Evolutionary conservation across 64 coral and sea anemone genomes (phyloP).

Genomic region (Montipora cactus): DNA sequence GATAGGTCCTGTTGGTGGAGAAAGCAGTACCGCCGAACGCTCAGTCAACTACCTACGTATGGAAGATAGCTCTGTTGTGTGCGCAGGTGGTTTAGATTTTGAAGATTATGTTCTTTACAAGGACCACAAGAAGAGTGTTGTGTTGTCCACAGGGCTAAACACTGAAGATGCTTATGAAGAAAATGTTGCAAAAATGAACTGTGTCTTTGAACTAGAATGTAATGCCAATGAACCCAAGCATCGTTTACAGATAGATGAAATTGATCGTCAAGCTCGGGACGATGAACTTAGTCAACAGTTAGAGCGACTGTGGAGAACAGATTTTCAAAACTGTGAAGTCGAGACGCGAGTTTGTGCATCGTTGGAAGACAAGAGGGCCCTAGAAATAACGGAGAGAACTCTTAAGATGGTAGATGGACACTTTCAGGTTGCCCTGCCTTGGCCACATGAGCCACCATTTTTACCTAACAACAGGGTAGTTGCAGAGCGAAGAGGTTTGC

Average conservation of each 20-base stretch:
- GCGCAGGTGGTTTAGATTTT: not conserved
- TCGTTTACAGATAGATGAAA: not conserved
- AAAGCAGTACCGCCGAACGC: not conserved
- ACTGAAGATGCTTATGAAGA: too few species aligned
- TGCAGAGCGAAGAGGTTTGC: too few species aligned
- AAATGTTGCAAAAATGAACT: not conserved
- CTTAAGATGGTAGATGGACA: too few species aligned
- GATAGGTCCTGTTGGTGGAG: slow-evolving; percentile 6
- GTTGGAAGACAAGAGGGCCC: too few species aligned
- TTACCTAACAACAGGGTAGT: too few species aligned
- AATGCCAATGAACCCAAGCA: not conserved
- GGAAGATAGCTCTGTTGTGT: not conserved
- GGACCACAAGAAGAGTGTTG: not conserved
- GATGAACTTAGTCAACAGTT: not conserved
- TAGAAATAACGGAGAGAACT: too few species aligned
- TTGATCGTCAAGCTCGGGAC: not conserved
- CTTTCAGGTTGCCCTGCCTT: too few species aligned
- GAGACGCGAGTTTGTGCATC: too few species aligned
- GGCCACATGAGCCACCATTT: too few species aligned
- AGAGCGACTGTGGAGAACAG: not conserved
- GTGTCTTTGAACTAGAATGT: not conserved
- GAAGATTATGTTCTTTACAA: not conserved
- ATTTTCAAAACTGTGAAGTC: not conserved
- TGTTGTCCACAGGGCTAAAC: not conserved
- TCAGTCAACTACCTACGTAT: not conserved